Base-by-base conservation (phyloP, 2,797 vertebrate genomes). In the Chelidonichthys spinosus region DNA sequence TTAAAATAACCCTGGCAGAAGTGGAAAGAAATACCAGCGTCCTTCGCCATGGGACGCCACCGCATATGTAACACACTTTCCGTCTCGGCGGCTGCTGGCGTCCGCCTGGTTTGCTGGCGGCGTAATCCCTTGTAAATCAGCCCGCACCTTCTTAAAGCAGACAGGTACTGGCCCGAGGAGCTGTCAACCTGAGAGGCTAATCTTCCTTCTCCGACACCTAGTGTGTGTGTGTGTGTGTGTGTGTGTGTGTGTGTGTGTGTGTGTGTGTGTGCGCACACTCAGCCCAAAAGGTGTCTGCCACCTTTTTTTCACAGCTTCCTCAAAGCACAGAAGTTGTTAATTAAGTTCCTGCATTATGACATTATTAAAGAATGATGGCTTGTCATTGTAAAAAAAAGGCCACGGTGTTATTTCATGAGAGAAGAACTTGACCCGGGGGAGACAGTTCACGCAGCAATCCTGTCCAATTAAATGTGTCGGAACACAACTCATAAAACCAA, bases 61-160 rank as follows among this genome's bases (percentile, higher is more conserved):
- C 33, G 50, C 87, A 83, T 88, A 85, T 92, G 87, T 88, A 92
- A 83, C 76, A 63, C 73, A 66, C 82, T 92, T 93, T 93, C 87
- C 85, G 66, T 70, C 76, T 69, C 7, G 7, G 47, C 0, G 14
- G 79, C 69, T 68, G 67, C 76, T 85, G 87, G 82, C 74, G 89
- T 81, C 74, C 36, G 68, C 75, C 33, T 64, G 15, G 11, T 79
- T 83, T 59, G 74, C 74, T 82, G 76, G 72, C 74, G 33, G 0
- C 49, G 74, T 58, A 63, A 55, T 65, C 32, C 58, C 83, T 66
- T 70, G 74, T 91, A 89, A 92, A 90, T 88, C 89, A 76, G 7
- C 62, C 25, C 1, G 40, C 78, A 82, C 84, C 77, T 76, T 85
- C 70, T 80, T 79, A 87, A 89, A 88, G 14, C 11, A 63, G 76